Conservation (phyloP, 2,888 invertebrate species). For the Iselma pallidipennis region DNA sequence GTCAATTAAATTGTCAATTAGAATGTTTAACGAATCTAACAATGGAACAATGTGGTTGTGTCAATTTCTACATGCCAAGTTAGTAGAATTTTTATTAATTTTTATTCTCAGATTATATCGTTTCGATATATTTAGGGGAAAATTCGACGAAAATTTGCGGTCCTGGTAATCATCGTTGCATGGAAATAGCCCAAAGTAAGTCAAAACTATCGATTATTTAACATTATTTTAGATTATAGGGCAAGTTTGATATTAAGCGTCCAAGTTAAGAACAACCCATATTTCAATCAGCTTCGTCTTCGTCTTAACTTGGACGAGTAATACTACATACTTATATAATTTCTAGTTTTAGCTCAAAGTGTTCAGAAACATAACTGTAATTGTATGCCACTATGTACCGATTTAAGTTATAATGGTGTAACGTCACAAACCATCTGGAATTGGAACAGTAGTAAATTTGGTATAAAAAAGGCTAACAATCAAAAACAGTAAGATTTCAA, state of each 20-base stretch:
- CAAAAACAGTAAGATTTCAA: neutral
- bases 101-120: neutral
- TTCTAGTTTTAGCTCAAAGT: neutral
- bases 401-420: slow-evolving; percentile 45
- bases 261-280: too few relatives aligned
- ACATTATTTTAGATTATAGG: too few relatives aligned
- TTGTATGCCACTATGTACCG: slow-evolving; percentile 50
- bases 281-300: too few relatives aligned
- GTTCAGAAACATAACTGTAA: slow-evolving; percentile 34
- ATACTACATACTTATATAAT: too few relatives aligned
- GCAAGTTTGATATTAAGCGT: too few relatives aligned
- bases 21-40: slow-evolving; percentile 71
- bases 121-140: slow-evolving; percentile 7
- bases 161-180: neutral
- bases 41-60: slow-evolving; percentile 44
- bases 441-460: slow-evolving; percentile 19
- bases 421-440: slow-evolving; percentile 44
- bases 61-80: slow-evolving; percentile 66
- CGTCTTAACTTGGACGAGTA: too few relatives aligned
- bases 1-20: slow-evolving; percentile 69
- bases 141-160: slow-evolving; percentile 5
- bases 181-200: neutral
- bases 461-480: neutral
- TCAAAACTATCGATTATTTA: too few relatives aligned
- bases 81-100: too few relatives aligned